These are phyloP conservation scores for Orycteropus afer DNA, from an alignment of 2,113 vertebrate genomes.

Conservation along the genomic window DNA sequence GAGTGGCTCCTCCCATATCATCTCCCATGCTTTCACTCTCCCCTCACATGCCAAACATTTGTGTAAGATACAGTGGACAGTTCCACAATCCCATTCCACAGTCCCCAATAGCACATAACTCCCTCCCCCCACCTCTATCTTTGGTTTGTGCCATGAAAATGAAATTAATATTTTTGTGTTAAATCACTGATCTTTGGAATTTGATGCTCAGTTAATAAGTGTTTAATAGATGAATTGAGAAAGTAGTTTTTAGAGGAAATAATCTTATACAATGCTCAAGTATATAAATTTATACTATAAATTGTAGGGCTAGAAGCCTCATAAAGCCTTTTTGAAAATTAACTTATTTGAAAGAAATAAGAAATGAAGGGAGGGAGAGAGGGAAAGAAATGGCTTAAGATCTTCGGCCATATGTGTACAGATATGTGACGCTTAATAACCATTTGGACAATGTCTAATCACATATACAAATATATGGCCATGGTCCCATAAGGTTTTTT, in stretches of 20 bases:
- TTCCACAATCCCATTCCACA: background rate
- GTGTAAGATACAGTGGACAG: background rate
- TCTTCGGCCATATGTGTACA: background rate
- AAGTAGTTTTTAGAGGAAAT: background rate
- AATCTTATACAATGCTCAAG: background rate
- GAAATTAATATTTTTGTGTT: background rate
- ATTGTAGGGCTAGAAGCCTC: background rate
- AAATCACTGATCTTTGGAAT: background rate
- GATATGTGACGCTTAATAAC: too few species aligned
- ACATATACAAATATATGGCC: too few species aligned
- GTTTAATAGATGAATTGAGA: background rate
- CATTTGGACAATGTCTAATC: too few species aligned
- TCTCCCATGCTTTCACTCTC: background rate
- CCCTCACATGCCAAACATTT: background rate
- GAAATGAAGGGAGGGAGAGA: background rate
- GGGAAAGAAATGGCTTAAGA: background rate
- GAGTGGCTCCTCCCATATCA: background rate
- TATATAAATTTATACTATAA: background rate
- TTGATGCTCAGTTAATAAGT: background rate
- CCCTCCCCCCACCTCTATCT: background rate
- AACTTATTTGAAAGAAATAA: slow-evolving; percentile 1
- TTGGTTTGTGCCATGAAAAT: background rate
- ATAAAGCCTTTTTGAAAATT: background rate
- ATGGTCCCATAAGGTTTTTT: too few species aligned
- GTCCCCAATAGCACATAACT: accelerated